Percentiles rank a stretch among this genome's conserved stretches.
Conservation (phyloP, 2,797 vertebrate genomes). For the Mareca strepera region DNA sequence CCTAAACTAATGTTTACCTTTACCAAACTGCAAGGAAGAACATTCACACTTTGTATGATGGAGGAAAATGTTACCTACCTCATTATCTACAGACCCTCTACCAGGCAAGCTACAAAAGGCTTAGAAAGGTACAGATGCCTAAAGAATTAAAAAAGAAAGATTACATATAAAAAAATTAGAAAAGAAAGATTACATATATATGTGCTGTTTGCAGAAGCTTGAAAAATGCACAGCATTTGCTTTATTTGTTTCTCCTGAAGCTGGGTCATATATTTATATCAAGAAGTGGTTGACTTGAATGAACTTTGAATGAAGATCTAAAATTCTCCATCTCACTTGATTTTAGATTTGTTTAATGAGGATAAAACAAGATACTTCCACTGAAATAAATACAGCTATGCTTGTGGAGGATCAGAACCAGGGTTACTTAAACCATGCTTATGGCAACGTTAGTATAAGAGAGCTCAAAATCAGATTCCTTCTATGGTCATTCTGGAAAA, state of each 20-base stretch:
- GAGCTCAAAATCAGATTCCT: conserved; percentile 11
- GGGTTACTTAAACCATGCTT: not conserved
- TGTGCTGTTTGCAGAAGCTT: not conserved
- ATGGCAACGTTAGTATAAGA: not conserved
- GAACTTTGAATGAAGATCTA: not conserved
- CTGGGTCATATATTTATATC: not conserved
- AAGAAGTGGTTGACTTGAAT: not conserved
- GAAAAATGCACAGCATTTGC: not conserved
- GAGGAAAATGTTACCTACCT: not conserved
- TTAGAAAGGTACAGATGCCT: not conserved
- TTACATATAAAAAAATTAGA: no score
- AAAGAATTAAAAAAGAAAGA: not conserved
- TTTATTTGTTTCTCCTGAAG: not conserved
- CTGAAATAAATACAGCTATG: not conserved
- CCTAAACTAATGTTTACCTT: not conserved
- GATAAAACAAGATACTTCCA: not conserved
- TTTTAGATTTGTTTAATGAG: not conserved
- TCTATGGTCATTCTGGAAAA: conserved; percentile 30
- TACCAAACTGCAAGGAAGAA: not conserved
- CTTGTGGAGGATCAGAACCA: not conserved
- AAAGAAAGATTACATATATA: not conserved
- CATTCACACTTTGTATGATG: not conserved
- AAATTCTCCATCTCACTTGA: not conserved
- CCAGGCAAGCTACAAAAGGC: not conserved
- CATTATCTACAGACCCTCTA: not conserved